A percentile compares a stretch with the other conserved stretches of the same genome.
Evolutionary conservation across 2,888 invertebrate species (phyloP).

Genomic region (Cyrtodaria siliqua): DNA sequence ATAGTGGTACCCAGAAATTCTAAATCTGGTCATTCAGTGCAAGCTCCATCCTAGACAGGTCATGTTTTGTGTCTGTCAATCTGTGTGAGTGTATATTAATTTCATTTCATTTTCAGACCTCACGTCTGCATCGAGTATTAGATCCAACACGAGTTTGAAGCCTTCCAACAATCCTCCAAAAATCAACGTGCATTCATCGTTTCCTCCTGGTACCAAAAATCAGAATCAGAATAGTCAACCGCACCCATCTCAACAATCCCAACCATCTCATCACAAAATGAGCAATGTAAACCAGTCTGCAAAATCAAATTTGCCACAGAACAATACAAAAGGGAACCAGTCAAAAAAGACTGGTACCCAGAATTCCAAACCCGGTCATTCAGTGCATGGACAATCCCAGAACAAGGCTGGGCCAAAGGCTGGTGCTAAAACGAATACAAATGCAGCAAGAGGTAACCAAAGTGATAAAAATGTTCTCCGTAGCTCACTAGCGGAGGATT

Average conservation of each 20-base stretch:
- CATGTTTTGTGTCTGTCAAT: too few relatives aligned
- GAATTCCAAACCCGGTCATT: constrained; percentile 5
- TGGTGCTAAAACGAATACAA: constrained; percentile 29
- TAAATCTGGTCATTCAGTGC: too few relatives aligned
- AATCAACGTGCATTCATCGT: constrained; percentile 56
- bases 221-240: constrained; percentile 18
- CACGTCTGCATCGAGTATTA: constrained; percentile 40
- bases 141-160: constrained; percentile 41
- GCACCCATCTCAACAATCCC: constrained; percentile 21
- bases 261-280: constrained; percentile 21
- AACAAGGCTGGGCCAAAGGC: constrained; percentile 32
- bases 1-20: too few relatives aligned
- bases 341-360: constrained; percentile 38
- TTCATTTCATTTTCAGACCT: constrained; percentile 36
- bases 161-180: constrained; percentile 51
- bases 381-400: constrained; percentile 28
- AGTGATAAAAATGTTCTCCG: constrained; percentile 49
- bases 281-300: constrained; percentile 60
- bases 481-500: constrained; percentile 65
- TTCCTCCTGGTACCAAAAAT: constrained; percentile 35
- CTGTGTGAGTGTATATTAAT: too few relatives aligned
- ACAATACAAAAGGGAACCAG: constrained; percentile 40
- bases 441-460: constrained; percentile 21
- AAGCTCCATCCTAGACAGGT: too few relatives aligned
- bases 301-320: constrained; percentile 25